These are phyloP conservation scores for Philonicus albiceps DNA, from an alignment of 2,888 invertebrate species.

Conservation along the genomic window DNA sequence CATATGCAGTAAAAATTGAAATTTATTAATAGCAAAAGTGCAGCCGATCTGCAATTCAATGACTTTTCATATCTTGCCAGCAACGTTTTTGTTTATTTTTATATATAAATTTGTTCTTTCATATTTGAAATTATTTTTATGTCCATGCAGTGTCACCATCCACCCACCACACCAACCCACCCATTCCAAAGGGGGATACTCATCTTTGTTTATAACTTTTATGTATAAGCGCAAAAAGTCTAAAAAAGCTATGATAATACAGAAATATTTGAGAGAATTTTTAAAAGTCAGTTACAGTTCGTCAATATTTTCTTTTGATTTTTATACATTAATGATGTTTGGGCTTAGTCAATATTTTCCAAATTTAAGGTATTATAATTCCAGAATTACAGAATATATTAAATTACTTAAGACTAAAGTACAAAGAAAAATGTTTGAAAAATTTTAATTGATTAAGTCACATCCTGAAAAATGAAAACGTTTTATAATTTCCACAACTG, in stretches of 20 bases:
- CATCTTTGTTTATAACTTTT: not conserved
- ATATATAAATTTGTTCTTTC: not conserved
- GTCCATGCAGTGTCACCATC: not conserved
- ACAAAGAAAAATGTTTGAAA: too few relatives aligned
- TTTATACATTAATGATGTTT: not conserved
- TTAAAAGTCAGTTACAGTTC: not conserved
- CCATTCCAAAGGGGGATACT: not conserved
- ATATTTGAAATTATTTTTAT: not conserved
- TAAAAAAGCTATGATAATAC: not conserved
- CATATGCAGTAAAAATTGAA: not conserved
- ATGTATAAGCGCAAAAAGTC: not conserved
- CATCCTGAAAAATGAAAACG: too few relatives aligned
- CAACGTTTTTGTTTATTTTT: not conserved
- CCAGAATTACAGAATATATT: too few relatives aligned
- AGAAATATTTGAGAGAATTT: not conserved
- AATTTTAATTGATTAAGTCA: too few relatives aligned
- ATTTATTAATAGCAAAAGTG: not conserved
- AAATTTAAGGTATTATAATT: not conserved
- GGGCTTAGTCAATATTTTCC: not conserved
- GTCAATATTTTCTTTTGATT: not conserved
- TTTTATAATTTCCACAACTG: too few relatives aligned
- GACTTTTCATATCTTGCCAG: not conserved
- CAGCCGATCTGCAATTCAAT: not conserved
- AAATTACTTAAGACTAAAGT: too few relatives aligned
- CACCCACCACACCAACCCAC: too few relatives aligned